Conservation (phyloP, 2,113 vertebrate genomes). For the Progne subis region DNA sequence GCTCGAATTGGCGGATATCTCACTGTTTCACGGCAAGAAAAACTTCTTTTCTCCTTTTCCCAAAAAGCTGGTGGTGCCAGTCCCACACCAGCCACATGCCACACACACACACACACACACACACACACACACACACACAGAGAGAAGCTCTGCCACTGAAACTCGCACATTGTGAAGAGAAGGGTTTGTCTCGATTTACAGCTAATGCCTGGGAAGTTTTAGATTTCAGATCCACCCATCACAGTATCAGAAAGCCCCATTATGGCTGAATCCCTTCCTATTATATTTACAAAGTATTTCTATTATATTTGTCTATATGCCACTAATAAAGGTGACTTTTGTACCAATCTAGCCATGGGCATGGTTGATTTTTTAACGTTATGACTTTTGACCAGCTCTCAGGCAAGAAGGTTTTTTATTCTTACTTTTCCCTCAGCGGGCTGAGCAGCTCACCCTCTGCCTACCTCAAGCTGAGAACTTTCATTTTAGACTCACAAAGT, state of each 20-base stretch:
- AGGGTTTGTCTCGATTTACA: background rate
- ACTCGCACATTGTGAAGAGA: background rate
- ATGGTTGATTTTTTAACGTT: background rate
- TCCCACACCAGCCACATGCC: background rate
- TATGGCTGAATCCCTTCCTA: background rate
- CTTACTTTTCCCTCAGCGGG: background rate
- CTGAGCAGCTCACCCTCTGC: background rate
- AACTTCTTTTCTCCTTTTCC: background rate
- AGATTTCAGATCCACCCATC: slow-evolving; percentile 2
- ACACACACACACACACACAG: background rate
- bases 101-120: background rate
- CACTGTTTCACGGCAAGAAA: background rate
- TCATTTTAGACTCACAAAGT: background rate
- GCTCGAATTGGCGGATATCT: background rate
- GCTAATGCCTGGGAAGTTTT: background rate
- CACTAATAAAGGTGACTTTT: background rate
- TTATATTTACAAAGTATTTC: background rate
- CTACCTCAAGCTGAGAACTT: background rate
- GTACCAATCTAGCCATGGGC: background rate
- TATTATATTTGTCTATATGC: background rate
- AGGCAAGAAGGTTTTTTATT: background rate
- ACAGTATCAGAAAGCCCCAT: background rate
- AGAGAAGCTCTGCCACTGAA: background rate
- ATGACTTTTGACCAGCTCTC: background rate
- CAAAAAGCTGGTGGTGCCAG: background rate